Evolutionary conservation across 2,797 vertebrate genomes (phyloP).

Genomic region (Scyliorhinus canicula): DNA sequence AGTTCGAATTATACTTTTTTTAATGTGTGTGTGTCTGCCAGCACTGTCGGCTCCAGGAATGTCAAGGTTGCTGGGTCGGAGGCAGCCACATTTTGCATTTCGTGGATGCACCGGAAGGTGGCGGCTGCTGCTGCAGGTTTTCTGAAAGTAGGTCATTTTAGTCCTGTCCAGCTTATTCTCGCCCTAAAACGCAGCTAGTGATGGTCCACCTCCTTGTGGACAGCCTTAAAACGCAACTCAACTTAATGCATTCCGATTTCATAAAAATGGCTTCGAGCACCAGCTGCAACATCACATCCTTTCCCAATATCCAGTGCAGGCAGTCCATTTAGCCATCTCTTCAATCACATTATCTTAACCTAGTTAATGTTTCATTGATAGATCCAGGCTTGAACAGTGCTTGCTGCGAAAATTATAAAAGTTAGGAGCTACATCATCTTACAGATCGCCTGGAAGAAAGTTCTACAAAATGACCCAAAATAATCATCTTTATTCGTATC

Average conservation of each 20-base stretch:
- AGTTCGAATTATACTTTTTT: neutral
- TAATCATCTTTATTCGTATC: too few species aligned
- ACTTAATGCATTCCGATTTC: neutral
- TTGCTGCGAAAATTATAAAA: neutral
- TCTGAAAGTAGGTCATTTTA: conserved; percentile 35
- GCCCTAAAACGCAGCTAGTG: neutral
- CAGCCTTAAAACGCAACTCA: neutral
- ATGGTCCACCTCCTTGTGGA: neutral
- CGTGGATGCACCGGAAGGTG: neutral
- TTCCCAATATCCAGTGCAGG: neutral
- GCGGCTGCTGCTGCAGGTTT: neutral
- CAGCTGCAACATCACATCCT: neutral
- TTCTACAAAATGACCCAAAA: neutral
- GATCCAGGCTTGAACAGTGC: neutral
- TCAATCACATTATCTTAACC: neutral
- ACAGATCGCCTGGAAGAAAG: neutral
- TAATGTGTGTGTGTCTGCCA: too few species aligned
- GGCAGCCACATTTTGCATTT: neutral
- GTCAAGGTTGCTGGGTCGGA: neutral
- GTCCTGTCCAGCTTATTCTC: neutral
- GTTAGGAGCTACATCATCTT: neutral
- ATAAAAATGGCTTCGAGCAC: neutral
- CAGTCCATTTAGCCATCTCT: neutral
- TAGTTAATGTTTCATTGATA: neutral
- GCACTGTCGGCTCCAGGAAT: neutral